Evolutionary conservation across 2,888 invertebrate species (phyloP), one percentile per base, ranked within the genome.

Genomic region (Eucriotettix oculatus): DNA sequence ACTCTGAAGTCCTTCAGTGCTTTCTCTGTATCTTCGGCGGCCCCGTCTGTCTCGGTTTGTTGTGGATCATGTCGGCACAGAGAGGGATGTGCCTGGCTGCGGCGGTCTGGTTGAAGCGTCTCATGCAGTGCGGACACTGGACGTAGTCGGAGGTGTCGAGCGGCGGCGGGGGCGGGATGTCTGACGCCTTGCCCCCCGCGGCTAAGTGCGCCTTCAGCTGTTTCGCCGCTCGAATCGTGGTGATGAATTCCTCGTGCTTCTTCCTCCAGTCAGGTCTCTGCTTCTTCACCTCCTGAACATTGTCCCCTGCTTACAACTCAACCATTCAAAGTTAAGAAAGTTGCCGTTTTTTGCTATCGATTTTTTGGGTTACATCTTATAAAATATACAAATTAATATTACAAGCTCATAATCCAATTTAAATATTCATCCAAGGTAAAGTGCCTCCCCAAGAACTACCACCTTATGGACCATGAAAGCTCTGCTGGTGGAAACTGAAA

Each of bases 221-320:
- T 71, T 92, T 94, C 3, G 97, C 97, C 10, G 91, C 88, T 52
- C 94, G 82, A 65, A 98, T 93, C 2, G 93, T 85, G 62, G 82
- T 79, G 65, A 97, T 90, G 73, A 98, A 97, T 68, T 95, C 92
- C 71, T 92, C 87, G 77, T 98, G 98, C 68, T 94, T 89, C 71
- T 86, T 83, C 7, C 94, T 80, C 98, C 98, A 98, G 74, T 86
- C 87, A 66, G 74, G 81, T 71, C 83, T 84, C 61, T 79, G 74
- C 7, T 71, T 29, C 29, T n/a, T n/a, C n/a, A n/a, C 64, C 10
- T 65, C 53, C 60, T 56, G 42, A 29, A 29, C 29, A 29, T 29
- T 29, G 29, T 29, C 29, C 29, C 29, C 2, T 7, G 29, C 7
- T 29, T 29, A 5, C 29, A 29, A 29, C 29, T 29, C 29, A 29